phyloP scores from a whole-genome alignment of 2,113 vertebrate genomes.

The Zosterops pallidus region DNA sequence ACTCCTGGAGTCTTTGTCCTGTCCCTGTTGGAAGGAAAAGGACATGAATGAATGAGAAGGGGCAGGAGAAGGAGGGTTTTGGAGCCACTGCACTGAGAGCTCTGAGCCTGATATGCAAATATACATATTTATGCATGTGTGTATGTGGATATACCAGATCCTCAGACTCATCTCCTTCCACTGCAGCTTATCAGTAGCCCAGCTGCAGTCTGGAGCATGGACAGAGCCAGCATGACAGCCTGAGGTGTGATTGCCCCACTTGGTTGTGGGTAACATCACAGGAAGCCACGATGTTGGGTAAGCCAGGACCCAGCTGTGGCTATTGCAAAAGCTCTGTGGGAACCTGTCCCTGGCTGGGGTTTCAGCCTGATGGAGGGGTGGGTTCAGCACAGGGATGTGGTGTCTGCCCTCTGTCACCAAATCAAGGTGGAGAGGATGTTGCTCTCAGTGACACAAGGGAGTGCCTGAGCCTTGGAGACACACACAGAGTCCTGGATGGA shows the following conservation, averaged over 20 bases:
- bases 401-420: not conserved
- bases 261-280: accelerated
- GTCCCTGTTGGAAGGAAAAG: slow-evolving; percentile 36
- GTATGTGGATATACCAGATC: not conserved
- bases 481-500: not conserved
- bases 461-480: not conserved
- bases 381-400: not conserved
- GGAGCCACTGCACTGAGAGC: not conserved
- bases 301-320: not conserved
- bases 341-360: not conserved
- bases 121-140: not conserved
- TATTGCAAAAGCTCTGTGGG: slow-evolving; percentile 15
- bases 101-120: not conserved
- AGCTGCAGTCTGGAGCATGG: not conserved
- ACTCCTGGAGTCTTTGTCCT: slow-evolving; percentile 12
- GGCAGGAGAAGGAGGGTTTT: not conserved
- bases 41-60: not conserved
- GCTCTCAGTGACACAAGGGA: not conserved
- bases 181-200: not conserved
- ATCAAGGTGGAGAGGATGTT: not conserved
- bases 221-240: not conserved
- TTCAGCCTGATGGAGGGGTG: not conserved
- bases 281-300: not conserved
- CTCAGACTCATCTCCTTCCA: not conserved
- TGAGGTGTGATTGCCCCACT: slow-evolving; percentile 9